Evolutionary conservation across 2,888 invertebrate genomes (phyloP), one percentile per base, ranked within the genome.

Genomic region (Hofmannophila pseudospretella): DNA sequence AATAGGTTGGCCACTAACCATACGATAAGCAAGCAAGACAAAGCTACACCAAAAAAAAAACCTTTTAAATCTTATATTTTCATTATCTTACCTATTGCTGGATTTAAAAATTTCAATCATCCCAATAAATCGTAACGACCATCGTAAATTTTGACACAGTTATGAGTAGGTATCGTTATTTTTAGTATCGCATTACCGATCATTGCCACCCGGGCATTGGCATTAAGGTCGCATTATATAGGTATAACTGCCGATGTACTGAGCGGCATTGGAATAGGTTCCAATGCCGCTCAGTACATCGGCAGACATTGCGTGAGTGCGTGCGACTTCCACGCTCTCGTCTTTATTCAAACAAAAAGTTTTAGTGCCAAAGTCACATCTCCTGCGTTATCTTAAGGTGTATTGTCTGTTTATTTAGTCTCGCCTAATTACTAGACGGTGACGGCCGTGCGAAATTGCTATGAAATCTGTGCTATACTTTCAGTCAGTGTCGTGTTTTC

Each of bases 361-460:
- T 34, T 23, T 36, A 33, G 23, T 51, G 41, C 27, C 29, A 62
- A 52, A 53, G 39, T 52, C 40, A 47, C 46, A 44, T 45, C 42
- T 53, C 48, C 28, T 34, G 0, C 44, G 8, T 35, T 10, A 42
- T n/a, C 13, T 44, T 63, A 68, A 42, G 49, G 58, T 46, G 34
- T 36, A 51, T 33, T 28, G 27, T 44, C 54, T 57, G 44, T 39
- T 13, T 55, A 42, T 42, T 45, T 41, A 51, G 58, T 55, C 44
- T 57, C 55, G 62, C 49, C 67, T 77, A 80, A 82, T 74, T 74
- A 72, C 59, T 65, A 55, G 64, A 69, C 74, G 64, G 67, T 72
- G 76, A 79, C 75, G 75, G 71, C 59, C 67, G 71, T 75, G 77
- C 66, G 72, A 78, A 79, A 78, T 78, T 75, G 67, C 73, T 73